These are phyloP conservation scores for Odocoileus hemionus DNA, from an alignment of 2,113 vertebrate genomes.

Conservation along the genomic window DNA sequence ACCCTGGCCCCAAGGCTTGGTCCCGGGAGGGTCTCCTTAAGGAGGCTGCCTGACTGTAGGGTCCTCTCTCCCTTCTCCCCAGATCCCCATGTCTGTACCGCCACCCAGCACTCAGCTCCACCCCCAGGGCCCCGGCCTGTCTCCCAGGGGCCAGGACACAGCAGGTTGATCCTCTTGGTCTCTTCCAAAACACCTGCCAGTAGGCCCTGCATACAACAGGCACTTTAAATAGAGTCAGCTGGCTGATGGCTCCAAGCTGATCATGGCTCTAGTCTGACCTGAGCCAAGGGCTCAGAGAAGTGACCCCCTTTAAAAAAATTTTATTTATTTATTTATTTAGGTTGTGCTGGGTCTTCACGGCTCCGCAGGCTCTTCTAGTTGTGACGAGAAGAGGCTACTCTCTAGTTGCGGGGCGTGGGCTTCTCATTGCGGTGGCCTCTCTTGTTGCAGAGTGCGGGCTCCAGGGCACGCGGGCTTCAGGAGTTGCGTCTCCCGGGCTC, in stretches of 20 bases:
- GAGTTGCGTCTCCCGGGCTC: not conserved
- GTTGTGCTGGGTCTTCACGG: not conserved
- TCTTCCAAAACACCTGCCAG: not conserved
- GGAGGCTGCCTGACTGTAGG: not conserved
- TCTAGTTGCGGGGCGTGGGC: not conserved
- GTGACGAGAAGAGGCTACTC: not conserved
- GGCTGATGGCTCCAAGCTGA: not conserved
- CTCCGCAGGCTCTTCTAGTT: not conserved
- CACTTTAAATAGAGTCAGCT: not conserved
- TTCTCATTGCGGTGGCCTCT: not conserved
- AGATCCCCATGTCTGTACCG: not conserved
- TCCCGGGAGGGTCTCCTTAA: not conserved
- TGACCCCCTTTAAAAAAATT: not conserved
- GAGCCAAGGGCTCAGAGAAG: not conserved
- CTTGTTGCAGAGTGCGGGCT: not conserved
- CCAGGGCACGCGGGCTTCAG: not conserved
- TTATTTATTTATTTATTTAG: not conserved
- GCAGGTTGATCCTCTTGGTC: not conserved
- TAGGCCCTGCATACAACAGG: not conserved
- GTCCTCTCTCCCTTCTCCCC: not conserved
- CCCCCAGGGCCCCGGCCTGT: rapidly evolving
- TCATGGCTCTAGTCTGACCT: not conserved
- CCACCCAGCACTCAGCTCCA: not conserved
- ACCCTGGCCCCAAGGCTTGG: not conserved
- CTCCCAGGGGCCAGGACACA: not conserved